Evolutionary conservation across 2,113 vertebrate genomes (phyloP).

Genomic region (Pitta sordida): DNA sequence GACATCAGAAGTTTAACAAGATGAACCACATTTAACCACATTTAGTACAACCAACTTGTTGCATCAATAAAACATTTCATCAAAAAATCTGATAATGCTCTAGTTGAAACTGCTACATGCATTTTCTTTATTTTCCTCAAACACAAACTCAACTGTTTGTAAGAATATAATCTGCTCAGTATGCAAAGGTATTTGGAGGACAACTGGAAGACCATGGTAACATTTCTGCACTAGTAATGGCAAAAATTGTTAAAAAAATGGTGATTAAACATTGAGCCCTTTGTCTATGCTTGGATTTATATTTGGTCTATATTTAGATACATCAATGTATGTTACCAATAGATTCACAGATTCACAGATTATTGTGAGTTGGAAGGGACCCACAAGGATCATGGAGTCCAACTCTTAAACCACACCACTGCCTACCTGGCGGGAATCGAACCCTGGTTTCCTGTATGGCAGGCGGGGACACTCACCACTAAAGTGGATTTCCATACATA

Average conservation of each 20-base stretch:
- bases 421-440: too few species aligned
- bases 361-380: too few species aligned
- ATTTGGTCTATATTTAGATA: not conserved
- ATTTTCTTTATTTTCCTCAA: not conserved
- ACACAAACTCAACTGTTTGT: not conserved
- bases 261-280: not conserved
- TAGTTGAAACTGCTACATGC: not conserved
- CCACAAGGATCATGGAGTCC: too few species aligned
- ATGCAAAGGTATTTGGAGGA: not conserved
- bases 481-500: too few species aligned
- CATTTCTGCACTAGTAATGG: not conserved
- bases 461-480: too few species aligned
- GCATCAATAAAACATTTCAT: not conserved
- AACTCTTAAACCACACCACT: too few species aligned
- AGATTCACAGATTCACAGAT: too few species aligned
- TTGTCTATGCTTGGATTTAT: not conserved
- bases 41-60: not conserved
- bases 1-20: not conserved
- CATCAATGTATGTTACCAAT: not conserved
- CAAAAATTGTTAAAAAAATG: not conserved
- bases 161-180: not conserved
- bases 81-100: not conserved
- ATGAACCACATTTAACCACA: not conserved
- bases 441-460: too few species aligned
- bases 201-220: too few species aligned